Evolutionary conservation across 64 coral and sea anemone species (phyloP).

Genomic region (Montipora sp.): DNA sequence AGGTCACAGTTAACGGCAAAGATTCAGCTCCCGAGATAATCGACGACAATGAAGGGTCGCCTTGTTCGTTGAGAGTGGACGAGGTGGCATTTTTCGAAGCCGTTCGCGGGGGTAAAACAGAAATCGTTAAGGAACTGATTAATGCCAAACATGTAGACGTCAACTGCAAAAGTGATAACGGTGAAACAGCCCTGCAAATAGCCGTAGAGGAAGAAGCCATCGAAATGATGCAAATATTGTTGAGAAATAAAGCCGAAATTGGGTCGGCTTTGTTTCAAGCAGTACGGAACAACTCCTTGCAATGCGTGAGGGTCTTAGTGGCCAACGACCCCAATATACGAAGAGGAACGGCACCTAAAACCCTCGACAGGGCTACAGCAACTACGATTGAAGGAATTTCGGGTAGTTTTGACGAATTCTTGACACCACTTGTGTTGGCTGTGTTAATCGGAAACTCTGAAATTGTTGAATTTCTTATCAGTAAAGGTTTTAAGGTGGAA

Average conservation of each 20-base stretch:
- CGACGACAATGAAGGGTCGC: constrained; percentile 35
- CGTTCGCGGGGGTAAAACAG: constrained; percentile 45
- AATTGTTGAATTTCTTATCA: constrained; percentile 74
- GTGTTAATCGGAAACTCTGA: constrained; percentile 75
- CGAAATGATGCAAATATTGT: constrained; percentile 48
- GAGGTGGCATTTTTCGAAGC: constrained; percentile 71
- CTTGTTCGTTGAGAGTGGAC: no score
- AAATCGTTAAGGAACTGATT: constrained; percentile 41
- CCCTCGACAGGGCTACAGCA: not conserved
- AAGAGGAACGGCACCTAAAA: not conserved
- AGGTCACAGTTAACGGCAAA: not conserved
- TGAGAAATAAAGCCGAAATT: constrained; percentile 53
- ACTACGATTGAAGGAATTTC: not conserved
- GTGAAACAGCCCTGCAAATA: constrained; percentile 71
- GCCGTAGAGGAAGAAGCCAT: constrained; percentile 57
- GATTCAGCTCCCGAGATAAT: not conserved
- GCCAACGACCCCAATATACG: constrained; percentile 54
- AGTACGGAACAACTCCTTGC: constrained; percentile 71
- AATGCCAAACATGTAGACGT: constrained; percentile 37
- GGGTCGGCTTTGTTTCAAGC: constrained; percentile 74
- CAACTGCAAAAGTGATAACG: constrained; percentile 59
- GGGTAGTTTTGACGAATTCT: constrained; percentile 18
- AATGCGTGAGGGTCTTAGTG: constrained; percentile 61
- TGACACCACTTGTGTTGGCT: constrained; percentile 78
- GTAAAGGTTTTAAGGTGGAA: constrained; percentile 59